These are phyloP conservation scores for Sarcophaga variegata DNA, from an alignment of 2,888 invertebrate genomes.

Conservation along the genomic window DNA sequence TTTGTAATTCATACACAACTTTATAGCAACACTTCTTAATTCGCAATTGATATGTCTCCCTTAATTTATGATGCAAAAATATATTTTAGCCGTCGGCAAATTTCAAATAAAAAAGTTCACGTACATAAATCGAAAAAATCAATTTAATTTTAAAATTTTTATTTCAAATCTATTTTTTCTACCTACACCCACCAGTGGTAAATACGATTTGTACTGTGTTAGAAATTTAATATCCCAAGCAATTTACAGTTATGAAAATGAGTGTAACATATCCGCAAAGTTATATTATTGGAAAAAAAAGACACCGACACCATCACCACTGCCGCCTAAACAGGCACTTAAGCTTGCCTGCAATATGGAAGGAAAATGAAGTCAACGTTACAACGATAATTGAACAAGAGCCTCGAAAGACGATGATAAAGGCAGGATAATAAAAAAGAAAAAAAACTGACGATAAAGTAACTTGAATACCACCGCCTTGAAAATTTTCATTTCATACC, in stretches of 20 bases:
- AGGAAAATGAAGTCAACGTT: slow-evolving; percentile 75
- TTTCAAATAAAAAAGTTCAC: not conserved
- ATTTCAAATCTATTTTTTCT: not conserved
- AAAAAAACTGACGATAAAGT: slow-evolving; percentile 42
- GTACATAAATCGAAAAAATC: not conserved
- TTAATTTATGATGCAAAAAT: too few species aligned
- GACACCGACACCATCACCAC: slow-evolving; percentile 6
- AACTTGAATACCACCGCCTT: slow-evolving; percentile 62
- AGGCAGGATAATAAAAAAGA: not conserved
- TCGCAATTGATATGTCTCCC: too few species aligned
- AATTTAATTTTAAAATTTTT: slow-evolving; percentile 28
- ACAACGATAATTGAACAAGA: slow-evolving; percentile 74
- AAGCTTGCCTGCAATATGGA: not conserved
- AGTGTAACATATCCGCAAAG: slow-evolving; percentile 77
- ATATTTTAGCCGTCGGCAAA: slow-evolving; percentile 8
- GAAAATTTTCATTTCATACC: slow-evolving; percentile 68
- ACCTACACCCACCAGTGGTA: slow-evolving; percentile 27
- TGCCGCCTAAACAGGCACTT: not conserved
- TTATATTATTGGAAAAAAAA: slow-evolving; percentile 49
- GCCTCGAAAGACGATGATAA: not conserved
- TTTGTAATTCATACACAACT: too few species aligned
- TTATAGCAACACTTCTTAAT: too few species aligned
- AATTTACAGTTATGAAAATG: slow-evolving; percentile 80
- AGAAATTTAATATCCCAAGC: slow-evolving; percentile 78
- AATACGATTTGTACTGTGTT: slow-evolving; percentile 47